Base-by-base conservation (phyloP, 2,797 vertebrate species). In the Sebastiscus albofasciatus region DNA sequence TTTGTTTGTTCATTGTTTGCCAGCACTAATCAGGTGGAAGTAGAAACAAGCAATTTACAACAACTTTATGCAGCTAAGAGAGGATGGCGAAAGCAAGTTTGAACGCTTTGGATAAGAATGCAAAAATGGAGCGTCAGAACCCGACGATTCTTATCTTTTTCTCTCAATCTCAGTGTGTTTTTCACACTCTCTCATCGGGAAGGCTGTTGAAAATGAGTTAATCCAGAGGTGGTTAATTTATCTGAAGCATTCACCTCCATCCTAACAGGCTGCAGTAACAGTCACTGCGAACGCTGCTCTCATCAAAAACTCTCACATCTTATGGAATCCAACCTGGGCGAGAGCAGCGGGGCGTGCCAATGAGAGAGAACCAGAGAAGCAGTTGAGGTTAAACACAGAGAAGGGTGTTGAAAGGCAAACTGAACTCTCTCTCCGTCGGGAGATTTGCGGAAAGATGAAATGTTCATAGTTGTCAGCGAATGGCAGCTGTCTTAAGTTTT, bases 401-500 rank as follows among this genome's bases (percentile, higher is more conserved):
- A 80, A 31, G 61, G 61, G 33, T 75, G 88, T 81, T 90, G 86
- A 91, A 88, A 86, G 74, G 77, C 81, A 90, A 90, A 88, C 79
- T 80, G 84, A 91, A 92, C 77, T 81, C 81, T 79, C 62, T 4
- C 73, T 92, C 89, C 33, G 6, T 72, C 55, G 78, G 78, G 87
- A 88, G 83, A 83, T 82, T 52, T 3, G 56, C 2, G 5, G 61
- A 75, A 52, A 89, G 88, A 90, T 91, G 70, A 88, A 84, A 89
- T 82, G 83, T 72, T 88, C 71, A 36, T 18, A 75, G 83, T 82
- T 84, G 91, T 87, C 83, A 87, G 72, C 52, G 74, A 87, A 85
- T 81, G 88, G 87, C 92, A 94, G 91, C 88, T 83, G 90, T 90
- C 90, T 88, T 49, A 65, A 77, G 78, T 82, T 83, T 58, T 56